Base-by-base conservation (phyloP, 2,888 invertebrate species). In the Thymelicus acteon region DNA sequence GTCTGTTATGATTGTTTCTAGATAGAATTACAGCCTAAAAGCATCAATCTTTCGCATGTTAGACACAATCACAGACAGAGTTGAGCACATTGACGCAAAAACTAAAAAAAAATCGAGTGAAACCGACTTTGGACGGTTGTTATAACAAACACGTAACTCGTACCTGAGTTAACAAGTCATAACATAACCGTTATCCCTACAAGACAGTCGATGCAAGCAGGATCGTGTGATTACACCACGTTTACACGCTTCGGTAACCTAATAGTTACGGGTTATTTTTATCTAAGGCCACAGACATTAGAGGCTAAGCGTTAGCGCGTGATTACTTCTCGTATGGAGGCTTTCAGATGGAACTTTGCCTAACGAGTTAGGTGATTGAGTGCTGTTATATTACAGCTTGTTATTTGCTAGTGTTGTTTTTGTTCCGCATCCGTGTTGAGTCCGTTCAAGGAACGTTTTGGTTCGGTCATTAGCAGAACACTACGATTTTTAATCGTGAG, bases 181-280 rank as follows among this genome's bases (percentile, higher is more conserved):
- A 61, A 19, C 39, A 54, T 24, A 24, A 7, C 7, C 10, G 2
- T 40, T 65, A 57, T 47, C 40, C 65, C 24, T 48, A 48, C n/a
- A 24, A 64, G 40, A 54, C 64, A 44, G 44, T 40, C 8, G 19
- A 2, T 8, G 8, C 15, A 12, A 31, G 6, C 44, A 37, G 57
- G 31, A 52, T 40, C 62, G 39, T 5, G 40, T 49, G 49, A 63
- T 63, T 39, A 54, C 13, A 15, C 15, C 40, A 54, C 40, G 15
- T 65, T 64, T 65, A 57, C 24, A 64, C 65, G 47, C 57, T 52
- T 57, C 47, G 65, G 65, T 65, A 65, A 65, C 57, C 57, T 47
- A 65, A 65, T 65, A 57, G 57, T 40, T 49, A 63, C 31, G 3
- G 31, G 65, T 52, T 65, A 65, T 65, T 65, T 65, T 65, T 65